Conservation (phyloP, 1,140 invertebrate species). For the Drosophila suzukii region DNA sequence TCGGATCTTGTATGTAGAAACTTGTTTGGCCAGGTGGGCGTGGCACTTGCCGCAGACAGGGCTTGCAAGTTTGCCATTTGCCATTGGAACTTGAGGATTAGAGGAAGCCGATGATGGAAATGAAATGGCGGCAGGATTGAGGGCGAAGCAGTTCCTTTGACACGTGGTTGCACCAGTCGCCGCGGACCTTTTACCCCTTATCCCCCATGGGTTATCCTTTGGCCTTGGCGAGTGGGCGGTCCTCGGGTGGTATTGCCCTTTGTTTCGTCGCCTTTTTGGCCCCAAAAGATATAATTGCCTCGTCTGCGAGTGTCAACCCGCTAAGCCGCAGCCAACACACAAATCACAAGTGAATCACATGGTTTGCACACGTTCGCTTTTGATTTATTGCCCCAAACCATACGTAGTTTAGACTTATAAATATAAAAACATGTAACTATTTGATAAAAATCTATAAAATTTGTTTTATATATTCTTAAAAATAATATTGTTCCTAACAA, state of each 20-base stretch:
- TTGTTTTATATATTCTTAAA: too few relatives aligned
- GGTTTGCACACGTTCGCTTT: background rate
- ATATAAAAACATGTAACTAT: too few relatives aligned
- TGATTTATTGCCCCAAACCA: background rate
- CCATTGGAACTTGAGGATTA: slow-evolving; percentile 17
- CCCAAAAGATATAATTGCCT: slow-evolving; percentile 21
- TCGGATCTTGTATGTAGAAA: slow-evolving; percentile 75
- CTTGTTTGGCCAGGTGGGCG: slow-evolving; percentile 68
- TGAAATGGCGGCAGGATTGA: slow-evolving; percentile 2
- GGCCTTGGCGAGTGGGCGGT: slow-evolving; percentile 24
- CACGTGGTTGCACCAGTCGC: slow-evolving; percentile 28
- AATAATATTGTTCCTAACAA: too few relatives aligned
- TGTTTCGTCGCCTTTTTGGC: background rate
- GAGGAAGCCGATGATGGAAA: slow-evolving; percentile 26
- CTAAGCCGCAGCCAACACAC: slow-evolving; percentile 8
- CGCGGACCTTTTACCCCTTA: slow-evolving; percentile 4
- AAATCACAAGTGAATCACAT: background rate
- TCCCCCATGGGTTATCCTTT: slow-evolving; percentile 11
- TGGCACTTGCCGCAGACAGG: slow-evolving; percentile 39
- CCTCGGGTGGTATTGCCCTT: background rate
- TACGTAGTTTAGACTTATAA: too few relatives aligned
- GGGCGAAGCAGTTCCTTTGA: slow-evolving; percentile 23
- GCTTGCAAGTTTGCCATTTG: slow-evolving; percentile 26
- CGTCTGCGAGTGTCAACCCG: slow-evolving; percentile 11
- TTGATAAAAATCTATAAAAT: too few relatives aligned